Evolutionary conservation across 2,113 vertebrate genomes (phyloP).

Genomic region (Synodontis membranacea): DNA sequence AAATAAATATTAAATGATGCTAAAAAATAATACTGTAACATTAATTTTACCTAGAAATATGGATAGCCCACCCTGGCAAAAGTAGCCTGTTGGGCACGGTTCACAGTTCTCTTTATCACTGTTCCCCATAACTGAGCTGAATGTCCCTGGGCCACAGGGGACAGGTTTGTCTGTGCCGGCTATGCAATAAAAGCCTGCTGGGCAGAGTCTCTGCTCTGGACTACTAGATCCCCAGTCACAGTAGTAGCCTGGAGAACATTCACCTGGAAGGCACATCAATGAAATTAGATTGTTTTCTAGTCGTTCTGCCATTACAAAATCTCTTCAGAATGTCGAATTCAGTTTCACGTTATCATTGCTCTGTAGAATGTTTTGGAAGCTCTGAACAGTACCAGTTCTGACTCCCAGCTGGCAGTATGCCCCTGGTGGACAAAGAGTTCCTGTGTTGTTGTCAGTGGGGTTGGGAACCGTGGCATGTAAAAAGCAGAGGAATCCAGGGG

Average conservation of each 20-base stretch:
- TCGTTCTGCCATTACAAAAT: background rate
- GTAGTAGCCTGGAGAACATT: slow-evolving; percentile 73
- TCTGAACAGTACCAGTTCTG: slow-evolving; percentile 28
- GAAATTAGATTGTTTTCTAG: background rate
- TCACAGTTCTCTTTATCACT: slow-evolving; percentile 50
- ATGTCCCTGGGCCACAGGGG: slow-evolving; percentile 45
- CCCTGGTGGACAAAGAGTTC: slow-evolving; percentile 73
- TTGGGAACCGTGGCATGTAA: slow-evolving; percentile 69
- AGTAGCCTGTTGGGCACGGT: slow-evolving; percentile 49
- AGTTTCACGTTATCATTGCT: background rate
- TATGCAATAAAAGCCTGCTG: slow-evolving; percentile 64
- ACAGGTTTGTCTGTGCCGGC: slow-evolving; percentile 37
- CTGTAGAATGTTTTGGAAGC: background rate
- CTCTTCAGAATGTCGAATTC: background rate
- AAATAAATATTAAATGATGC: slow-evolving; percentile 7
- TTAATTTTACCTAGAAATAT: background rate
- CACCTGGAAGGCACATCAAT: slow-evolving; percentile 59
- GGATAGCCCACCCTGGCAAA: slow-evolving; percentile 44
- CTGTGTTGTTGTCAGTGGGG: slow-evolving; percentile 74
- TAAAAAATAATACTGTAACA: background rate
- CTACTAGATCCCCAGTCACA: slow-evolving; percentile 73
- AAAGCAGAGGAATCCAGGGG: slow-evolving; percentile 74
- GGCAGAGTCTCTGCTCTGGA: slow-evolving; percentile 65
- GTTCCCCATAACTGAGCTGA: slow-evolving; percentile 50
- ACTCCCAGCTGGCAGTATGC: slow-evolving; percentile 65